Conservation (phyloP, 2,113 vertebrate genomes). For the Phalacrocorax brasilianus region DNA sequence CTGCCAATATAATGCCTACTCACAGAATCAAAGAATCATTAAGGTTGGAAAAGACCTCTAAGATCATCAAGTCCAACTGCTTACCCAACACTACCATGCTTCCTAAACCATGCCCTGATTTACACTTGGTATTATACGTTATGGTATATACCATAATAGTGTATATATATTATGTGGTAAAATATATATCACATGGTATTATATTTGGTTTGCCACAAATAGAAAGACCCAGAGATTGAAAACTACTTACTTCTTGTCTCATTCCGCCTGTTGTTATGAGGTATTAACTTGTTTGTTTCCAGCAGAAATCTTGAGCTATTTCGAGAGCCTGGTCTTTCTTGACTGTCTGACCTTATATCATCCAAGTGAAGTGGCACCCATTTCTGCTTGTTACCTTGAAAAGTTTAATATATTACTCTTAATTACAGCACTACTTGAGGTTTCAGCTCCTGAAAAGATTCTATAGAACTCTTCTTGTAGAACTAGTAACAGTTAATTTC, state of each 20-base stretch:
- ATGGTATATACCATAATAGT: too few species aligned
- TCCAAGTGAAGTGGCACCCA: conserved; percentile 90
- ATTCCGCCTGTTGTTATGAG: conserved; percentile 77
- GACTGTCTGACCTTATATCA: conserved; percentile 77
- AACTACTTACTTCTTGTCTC: conserved; percentile 84
- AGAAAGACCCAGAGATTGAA: background rate
- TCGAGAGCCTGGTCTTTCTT: conserved; percentile 73
- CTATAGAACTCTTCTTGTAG: background rate
- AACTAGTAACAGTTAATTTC: background rate
- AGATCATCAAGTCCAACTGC: too few species aligned
- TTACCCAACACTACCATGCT: too few species aligned
- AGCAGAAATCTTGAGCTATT: conserved; percentile 69
- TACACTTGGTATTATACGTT: too few species aligned
- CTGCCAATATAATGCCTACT: background rate
- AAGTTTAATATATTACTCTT: conserved; percentile 42
- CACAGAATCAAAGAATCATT: too few species aligned
- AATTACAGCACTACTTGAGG: background rate
- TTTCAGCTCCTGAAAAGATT: background rate
- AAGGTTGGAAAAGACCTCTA: too few species aligned
- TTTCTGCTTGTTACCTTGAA: conserved; percentile 89
- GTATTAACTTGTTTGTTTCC: conserved; percentile 76
- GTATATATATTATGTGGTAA: too few species aligned
- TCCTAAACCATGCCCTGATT: too few species aligned
- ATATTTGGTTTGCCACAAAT: background rate
- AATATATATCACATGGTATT: fast-evolving